Conservation (phyloP, 2,888 invertebrate genomes). For the Criorhina ranunculi region DNA sequence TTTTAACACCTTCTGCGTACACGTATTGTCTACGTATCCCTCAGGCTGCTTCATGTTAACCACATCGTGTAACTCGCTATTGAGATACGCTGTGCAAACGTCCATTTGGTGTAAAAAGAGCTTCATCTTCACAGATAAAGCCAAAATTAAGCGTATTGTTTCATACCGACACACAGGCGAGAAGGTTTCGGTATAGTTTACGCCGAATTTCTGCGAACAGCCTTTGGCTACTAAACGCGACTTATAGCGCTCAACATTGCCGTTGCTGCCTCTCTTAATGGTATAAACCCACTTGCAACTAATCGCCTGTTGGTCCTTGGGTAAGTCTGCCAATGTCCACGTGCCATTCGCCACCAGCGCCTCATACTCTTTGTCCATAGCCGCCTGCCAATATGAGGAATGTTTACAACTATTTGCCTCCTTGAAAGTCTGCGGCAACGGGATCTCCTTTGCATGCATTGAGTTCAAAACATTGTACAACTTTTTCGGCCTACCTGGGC, state of each 20-base stretch:
- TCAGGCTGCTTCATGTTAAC: no score
- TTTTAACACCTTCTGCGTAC: no score
- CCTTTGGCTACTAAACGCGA: constrained; percentile 25
- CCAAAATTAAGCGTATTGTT: constrained; percentile 29
- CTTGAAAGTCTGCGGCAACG: constrained; percentile 30
- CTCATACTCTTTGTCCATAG: constrained; percentile 76
- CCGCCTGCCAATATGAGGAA: constrained; percentile 31
- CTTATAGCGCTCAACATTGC: constrained; percentile 19
- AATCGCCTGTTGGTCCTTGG: constrained; percentile 53
- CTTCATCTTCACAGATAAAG: constrained; percentile 35
- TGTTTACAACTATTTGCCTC: constrained; percentile 23
- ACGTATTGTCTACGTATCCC: no score
- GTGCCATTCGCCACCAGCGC: constrained; percentile 56
- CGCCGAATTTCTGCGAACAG: constrained; percentile 29
- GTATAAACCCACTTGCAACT: constrained; percentile 74
- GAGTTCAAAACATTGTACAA: constrained; percentile 35
- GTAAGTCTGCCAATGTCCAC: constrained; percentile 47
- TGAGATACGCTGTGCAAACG: no score
- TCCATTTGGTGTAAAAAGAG: constrained; percentile 49
- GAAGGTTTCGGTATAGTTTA: constrained; percentile 40
- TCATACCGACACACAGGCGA: constrained; percentile 39
- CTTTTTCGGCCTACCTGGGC: constrained; percentile 45
- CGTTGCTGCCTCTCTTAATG: constrained; percentile 5
- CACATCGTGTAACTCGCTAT: no score
- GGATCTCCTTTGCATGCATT: constrained; percentile 16